A percentile compares a stretch with the other conserved stretches of the same genome.
Evolutionary conservation across 2,797 vertebrate genomes (phyloP).

Genomic region (Halcyon smyrnensis): DNA sequence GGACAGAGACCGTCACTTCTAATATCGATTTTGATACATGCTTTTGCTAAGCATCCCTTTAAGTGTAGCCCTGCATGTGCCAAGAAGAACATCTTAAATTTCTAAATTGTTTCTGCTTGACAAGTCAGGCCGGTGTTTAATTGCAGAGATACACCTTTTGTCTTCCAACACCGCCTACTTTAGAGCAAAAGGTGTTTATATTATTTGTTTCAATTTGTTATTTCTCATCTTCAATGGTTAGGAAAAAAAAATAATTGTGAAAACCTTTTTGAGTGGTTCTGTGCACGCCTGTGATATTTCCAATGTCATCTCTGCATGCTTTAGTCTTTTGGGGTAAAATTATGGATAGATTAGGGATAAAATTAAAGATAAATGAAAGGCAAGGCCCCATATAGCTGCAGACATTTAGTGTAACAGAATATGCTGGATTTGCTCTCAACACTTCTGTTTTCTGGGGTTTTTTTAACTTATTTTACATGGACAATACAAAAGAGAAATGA

Average conservation of each 20-base stretch:
- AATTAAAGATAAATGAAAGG: too few species aligned
- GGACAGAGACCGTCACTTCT: not conserved
- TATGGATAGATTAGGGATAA: too few species aligned
- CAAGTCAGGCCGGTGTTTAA: not conserved
- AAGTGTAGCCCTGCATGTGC: not conserved
- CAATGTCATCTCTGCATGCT: too few species aligned
- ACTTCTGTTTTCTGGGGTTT: not conserved
- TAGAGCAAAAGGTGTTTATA: not conserved
- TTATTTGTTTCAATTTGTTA: not conserved
- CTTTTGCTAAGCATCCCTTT: not conserved
- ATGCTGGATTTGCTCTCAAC: not conserved
- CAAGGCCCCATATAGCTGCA: not conserved
- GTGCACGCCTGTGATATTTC: accelerated
- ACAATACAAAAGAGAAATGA: not conserved
- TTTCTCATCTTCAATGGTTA: not conserved
- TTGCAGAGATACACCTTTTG: not conserved
- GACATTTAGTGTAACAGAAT: not conserved
- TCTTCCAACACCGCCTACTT: not conserved
- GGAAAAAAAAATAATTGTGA: not conserved
- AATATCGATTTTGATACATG: not conserved
- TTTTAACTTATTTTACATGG: not conserved
- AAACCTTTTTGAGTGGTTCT: not conserved
- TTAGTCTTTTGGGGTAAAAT: not conserved
- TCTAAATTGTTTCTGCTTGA: not conserved
- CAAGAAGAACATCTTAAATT: not conserved